phyloP scores from a whole-genome alignment of 2,113 vertebrate genomes.

The Polypterus bichir region DNA sequence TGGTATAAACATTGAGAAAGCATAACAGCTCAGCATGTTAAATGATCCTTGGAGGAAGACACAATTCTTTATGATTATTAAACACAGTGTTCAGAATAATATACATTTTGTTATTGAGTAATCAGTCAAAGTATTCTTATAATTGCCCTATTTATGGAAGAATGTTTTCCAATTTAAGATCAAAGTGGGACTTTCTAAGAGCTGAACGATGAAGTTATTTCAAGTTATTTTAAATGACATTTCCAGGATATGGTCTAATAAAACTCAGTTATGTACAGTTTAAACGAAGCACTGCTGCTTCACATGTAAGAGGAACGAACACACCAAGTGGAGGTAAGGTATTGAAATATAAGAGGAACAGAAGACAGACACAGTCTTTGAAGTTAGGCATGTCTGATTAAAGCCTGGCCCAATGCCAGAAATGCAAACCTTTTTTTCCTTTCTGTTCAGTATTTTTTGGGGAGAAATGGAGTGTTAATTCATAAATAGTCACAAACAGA shows the following conservation, averaged over 20 bases:
- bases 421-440: constrained; percentile 14
- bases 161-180: constrained; percentile 35
- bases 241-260: constrained; percentile 23
- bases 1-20: too few relatives aligned
- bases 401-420: constrained; percentile 33
- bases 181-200: constrained; percentile 25
- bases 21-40: too few relatives aligned
- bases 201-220: constrained; percentile 23
- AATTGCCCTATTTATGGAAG: constrained; percentile 35
- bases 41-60: neutral
- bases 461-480: neutral
- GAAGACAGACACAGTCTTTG: constrained; percentile 23
- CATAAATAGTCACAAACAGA: constrained; percentile 15
- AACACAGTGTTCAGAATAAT: constrained; percentile 17
- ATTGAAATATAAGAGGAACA: constrained; percentile 17
- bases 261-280: constrained; percentile 29
- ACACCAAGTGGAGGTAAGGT: constrained; percentile 24
- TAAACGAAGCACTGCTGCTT: constrained; percentile 35
- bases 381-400: constrained; percentile 38
- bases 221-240: constrained; percentile 28
- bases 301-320: constrained; percentile 27
- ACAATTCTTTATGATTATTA: constrained; percentile 19
- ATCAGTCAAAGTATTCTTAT: constrained; percentile 25
- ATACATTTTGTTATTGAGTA: constrained; percentile 30
- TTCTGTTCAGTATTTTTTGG: constrained; percentile 13